phyloP scores from a whole-genome alignment of 2,113 vertebrate genomes.

The Tiliqua scincoides region DNA sequence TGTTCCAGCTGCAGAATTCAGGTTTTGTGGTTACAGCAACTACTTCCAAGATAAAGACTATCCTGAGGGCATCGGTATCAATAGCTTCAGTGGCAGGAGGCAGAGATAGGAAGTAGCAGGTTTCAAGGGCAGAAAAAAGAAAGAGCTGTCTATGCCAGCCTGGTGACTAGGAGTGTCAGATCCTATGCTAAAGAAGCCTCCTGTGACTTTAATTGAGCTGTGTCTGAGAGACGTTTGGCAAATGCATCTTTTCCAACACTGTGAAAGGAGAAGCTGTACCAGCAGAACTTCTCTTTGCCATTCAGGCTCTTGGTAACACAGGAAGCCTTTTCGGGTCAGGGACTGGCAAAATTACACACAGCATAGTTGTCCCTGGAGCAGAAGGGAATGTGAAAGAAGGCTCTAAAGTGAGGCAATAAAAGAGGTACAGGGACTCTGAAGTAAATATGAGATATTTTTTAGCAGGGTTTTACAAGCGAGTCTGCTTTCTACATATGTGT shows the following conservation, averaged over 20 bases:
- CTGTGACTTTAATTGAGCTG: background rate
- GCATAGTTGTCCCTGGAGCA: background rate
- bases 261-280: background rate
- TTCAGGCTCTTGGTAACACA: background rate
- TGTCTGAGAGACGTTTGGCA: background rate
- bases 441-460: background rate
- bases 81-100: background rate
- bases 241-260: background rate
- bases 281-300: background rate
- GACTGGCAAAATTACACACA: background rate
- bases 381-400: background rate
- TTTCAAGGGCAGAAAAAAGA: background rate
- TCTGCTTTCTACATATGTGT: background rate
- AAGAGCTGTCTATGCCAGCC: background rate
- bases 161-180: background rate
- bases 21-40: constrained; percentile 2
- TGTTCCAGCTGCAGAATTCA: constrained; percentile 5
- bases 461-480: background rate
- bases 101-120: background rate
- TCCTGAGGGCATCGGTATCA: background rate
- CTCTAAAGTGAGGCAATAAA: background rate
- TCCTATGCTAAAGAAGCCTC: background rate
- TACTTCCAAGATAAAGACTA: constrained; percentile 3
- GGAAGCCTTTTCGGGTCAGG: background rate
- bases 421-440: background rate